Evolutionary conservation across 2,888 invertebrate species (phyloP).

Genomic region (Lochmaea capreae): DNA sequence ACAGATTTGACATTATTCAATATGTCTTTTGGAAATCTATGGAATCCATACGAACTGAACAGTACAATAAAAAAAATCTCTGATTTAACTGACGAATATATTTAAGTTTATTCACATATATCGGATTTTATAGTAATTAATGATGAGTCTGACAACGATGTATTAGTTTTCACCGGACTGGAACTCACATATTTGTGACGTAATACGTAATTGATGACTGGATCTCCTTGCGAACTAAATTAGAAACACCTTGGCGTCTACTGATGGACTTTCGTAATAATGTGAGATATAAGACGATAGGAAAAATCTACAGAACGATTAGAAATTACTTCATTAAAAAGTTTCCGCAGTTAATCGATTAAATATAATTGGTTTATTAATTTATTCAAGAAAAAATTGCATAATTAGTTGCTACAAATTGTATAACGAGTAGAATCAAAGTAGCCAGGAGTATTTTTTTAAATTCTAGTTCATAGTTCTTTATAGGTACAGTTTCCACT

Average conservation of each 20-base stretch:
- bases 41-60: too few relatives aligned
- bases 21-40: too few relatives aligned
- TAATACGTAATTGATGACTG: slow-evolving; percentile 39
- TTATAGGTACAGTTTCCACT: too few relatives aligned
- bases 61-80: too few relatives aligned
- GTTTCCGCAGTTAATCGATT: too few relatives aligned
- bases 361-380: too few relatives aligned
- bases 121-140: not conserved
- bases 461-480: not conserved
- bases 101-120: not conserved
- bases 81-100: too few relatives aligned
- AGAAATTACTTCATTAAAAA: not conserved
- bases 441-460: not conserved
- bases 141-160: slow-evolving; percentile 15
- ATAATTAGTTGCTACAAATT: too few relatives aligned
- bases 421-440: too few relatives aligned
- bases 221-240: slow-evolving; percentile 42
- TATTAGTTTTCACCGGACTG: slow-evolving; percentile 31
- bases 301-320: slow-evolving; percentile 3
- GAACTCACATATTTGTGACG: slow-evolving; percentile 42
- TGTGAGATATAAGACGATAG: not conserved
- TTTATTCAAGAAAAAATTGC: too few relatives aligned
- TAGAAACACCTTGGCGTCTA: slow-evolving; percentile 43
- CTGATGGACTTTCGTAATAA: slow-evolving; percentile 34
- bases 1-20: too few relatives aligned